A percentile compares a stretch with the other conserved stretches of the same genome.
These are phyloP conservation scores for Anastrepha ludens DNA, from an alignment of 1,140 invertebrate species.

Conservation along the genomic window DNA sequence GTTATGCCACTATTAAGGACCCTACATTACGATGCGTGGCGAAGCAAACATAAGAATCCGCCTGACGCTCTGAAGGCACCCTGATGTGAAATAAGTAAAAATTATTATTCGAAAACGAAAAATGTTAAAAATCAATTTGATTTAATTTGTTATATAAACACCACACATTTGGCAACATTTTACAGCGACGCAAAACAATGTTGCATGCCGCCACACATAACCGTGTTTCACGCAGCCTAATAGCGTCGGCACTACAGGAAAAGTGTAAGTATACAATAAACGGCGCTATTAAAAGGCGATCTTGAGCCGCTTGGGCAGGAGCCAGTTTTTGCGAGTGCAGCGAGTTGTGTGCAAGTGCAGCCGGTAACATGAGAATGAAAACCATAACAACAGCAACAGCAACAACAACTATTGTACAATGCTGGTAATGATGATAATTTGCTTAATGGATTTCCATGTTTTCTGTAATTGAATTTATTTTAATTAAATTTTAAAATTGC, in stretches of 20 bases:
- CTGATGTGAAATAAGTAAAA: too few species aligned
- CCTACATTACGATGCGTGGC: too few species aligned
- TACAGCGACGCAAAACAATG: neutral
- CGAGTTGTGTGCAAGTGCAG: neutral
- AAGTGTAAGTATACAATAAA: conserved; percentile 40
- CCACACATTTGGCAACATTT: conserved; percentile 31
- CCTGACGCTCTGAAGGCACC: too few species aligned
- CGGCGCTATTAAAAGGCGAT: conserved; percentile 48
- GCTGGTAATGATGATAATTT: conserved; percentile 59
- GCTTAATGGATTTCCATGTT: conserved; percentile 60
- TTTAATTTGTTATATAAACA: conserved; percentile 49
- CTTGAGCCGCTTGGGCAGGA: neutral
- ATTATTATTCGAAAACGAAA: neutral
- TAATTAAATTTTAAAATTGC: conserved; percentile 58
- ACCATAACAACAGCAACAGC: neutral
- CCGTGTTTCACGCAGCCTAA: neutral
- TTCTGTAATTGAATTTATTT: conserved; percentile 61
- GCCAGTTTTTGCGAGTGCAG: conserved; percentile 26
- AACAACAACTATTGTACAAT: conserved; percentile 15
- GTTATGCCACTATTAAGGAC: too few species aligned
- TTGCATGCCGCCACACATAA: conserved; percentile 17
- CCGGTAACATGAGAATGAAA: neutral
- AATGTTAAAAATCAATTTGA: conserved; percentile 48
- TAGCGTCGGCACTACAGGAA: neutral
- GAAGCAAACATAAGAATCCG: too few species aligned